Evolutionary conservation across 1,140 invertebrate species (phyloP).

Genomic region (Lerema accius): DNA sequence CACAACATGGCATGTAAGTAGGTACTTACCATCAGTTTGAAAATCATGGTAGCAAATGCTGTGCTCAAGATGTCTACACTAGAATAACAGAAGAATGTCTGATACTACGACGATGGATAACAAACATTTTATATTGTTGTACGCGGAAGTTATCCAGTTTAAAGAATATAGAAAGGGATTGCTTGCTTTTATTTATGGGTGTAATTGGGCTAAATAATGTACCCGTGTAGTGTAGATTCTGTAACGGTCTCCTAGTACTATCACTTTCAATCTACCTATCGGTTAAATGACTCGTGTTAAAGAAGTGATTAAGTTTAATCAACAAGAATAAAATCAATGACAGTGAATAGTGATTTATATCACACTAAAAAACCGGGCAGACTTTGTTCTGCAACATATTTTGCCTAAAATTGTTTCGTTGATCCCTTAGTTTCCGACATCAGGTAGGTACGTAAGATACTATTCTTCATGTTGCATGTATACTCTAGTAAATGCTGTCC

Average conservation of each 20-base stretch:
- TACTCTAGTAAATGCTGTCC: no score
- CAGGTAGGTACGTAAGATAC: no score
- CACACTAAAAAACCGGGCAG: no score
- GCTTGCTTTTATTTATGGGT: constrained; percentile 31
- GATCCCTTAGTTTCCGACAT: no score
- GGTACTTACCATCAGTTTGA: constrained; percentile 57
- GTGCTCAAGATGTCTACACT: constrained; percentile 36
- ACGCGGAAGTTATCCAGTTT: constrained; percentile 40
- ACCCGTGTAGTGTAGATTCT: constrained; percentile 15
- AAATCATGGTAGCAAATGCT: constrained; percentile 45
- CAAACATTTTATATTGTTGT: constrained; percentile 59
- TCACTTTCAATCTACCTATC: constrained; percentile 29
- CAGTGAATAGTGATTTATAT: no score
- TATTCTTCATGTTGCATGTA: no score
- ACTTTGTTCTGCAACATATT: no score
- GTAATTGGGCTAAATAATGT: constrained; percentile 34
- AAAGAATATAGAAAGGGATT: constrained; percentile 59
- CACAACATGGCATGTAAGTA: no score
- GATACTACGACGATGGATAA: constrained; percentile 40
- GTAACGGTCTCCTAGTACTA: constrained; percentile 20
- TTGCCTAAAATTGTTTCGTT: no score
- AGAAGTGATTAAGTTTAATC: no score
- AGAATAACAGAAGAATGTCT: constrained; percentile 38
- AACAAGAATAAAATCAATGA: neutral
- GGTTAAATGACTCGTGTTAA: no score